Evolutionary conservation across 2,113 vertebrate species (phyloP), one percentile per base, ranked within the genome.

Genomic region (Carassius gibelio): DNA sequence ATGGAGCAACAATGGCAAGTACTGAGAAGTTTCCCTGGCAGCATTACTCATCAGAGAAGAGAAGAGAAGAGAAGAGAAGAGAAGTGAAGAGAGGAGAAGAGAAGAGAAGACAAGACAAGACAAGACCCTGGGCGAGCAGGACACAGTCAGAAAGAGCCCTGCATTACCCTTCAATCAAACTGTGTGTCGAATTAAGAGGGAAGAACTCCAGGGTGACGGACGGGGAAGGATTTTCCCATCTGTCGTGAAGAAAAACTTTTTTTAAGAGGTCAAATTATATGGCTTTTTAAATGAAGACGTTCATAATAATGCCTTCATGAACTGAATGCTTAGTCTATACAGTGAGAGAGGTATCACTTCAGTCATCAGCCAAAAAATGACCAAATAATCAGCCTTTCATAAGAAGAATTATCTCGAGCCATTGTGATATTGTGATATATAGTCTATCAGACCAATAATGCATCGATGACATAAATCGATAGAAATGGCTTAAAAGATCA

Each of bases 171-270:
- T 42, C 26, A 64, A 86, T 81, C 68, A 75, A 84, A 84, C 66
- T 17, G 19, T 52, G 34, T 34, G 26, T 34, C 75, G 72, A 75
- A 21, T 36, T 21, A 36, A 55, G 57, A 61, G 23, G 50, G 68
- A 23, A 75, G 30, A 69, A 74, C 48, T 34, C 69, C 45, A 69
- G 36, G 59, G 81, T 77, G 72, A 85, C 83, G n/a, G 71, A 82
- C 77, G 38, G 48, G 61, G 71, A 23, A 85, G 80, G 87, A 84
- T 81, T 88, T 88, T 84, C 84, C 84, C 81, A 14, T 76, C 75
- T 61, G 42, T 68, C 64, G 26, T 82, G 21, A 86, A 75, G 3
- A 38, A 38, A 38, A 38, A 38, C 38, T 42, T 42, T 5, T 42
- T 42, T 42, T 42, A 42, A 42, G 38, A 7, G 3, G 50, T 52